These are phyloP conservation scores for Halictus rubicundus DNA, from an alignment of 1,140 invertebrate genomes.

Conservation along the genomic window DNA sequence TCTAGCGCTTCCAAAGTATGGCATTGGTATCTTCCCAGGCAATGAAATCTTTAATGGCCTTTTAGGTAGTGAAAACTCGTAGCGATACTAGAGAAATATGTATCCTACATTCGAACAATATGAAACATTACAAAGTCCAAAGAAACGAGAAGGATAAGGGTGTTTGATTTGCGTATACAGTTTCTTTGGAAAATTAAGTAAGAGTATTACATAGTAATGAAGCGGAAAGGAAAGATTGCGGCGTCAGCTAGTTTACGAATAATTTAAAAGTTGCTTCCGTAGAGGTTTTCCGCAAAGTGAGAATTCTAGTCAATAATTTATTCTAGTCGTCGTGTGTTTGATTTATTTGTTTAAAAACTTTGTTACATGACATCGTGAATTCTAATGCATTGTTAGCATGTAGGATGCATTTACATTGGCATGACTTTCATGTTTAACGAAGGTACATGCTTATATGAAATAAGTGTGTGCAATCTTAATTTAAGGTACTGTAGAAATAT, in stretches of 20 bases:
- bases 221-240: background rate
- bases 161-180: conserved; percentile 22
- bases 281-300: conserved; percentile 52
- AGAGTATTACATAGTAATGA: background rate
- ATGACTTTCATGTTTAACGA: conserved; percentile 34
- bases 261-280: conserved; percentile 42
- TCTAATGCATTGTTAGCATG: conserved; percentile 42
- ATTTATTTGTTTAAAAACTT: conserved; percentile 57
- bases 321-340: conserved; percentile 73
- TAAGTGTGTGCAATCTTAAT: conserved; percentile 48
- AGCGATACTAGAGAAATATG: conserved; percentile 63
- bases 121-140: conserved; percentile 42
- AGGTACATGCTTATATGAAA: conserved; percentile 34
- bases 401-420: conserved; percentile 53
- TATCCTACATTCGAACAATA: conserved; percentile 67
- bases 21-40: conserved; percentile 65
- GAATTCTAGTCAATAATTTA: conserved; percentile 73
- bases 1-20: conserved; percentile 64
- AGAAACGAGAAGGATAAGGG: background rate
- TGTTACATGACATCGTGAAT: conserved; percentile 26
- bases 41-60: conserved; percentile 72
- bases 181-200: background rate
- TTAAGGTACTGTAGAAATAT: conserved; percentile 44
- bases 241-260: conserved; percentile 14
- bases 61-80: conserved; percentile 65